Percentiles rank a stretch among this genome's conserved stretches.
phyloP scores from a whole-genome alignment of 2,888 invertebrate genomes.

The Phortica magna region DNA sequence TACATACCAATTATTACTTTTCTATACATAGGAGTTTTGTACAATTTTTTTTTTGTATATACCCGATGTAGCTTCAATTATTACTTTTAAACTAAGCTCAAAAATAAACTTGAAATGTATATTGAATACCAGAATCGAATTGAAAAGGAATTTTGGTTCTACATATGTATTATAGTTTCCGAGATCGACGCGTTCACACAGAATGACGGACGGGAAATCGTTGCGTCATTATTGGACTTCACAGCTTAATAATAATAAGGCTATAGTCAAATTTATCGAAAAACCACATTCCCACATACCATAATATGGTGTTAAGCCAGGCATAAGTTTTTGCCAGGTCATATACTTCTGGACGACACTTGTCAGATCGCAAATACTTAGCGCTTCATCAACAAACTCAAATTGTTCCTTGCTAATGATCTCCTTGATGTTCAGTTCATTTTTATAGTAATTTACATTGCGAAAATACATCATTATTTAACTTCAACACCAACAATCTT shows the following conservation, averaged over 20 bases:
- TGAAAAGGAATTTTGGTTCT: too few species aligned
- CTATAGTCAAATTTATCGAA: not conserved
- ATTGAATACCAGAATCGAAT: too few species aligned
- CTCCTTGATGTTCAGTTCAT: slow-evolving; percentile 62
- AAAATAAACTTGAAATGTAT: too few species aligned
- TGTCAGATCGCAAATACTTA: slow-evolving; percentile 93
- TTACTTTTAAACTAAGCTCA: too few species aligned
- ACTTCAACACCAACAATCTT: not conserved
- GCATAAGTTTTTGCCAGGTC: slow-evolving; percentile 90
- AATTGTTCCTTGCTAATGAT: slow-evolving; percentile 64
- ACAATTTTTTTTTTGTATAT: too few species aligned
- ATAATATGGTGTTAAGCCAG: slow-evolving; percentile 94
- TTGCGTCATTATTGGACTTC: slow-evolving; percentile 95
- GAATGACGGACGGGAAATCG: too few species aligned
- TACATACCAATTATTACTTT: too few species aligned
- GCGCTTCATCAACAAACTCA: slow-evolving; percentile 86
- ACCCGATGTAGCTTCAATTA: too few species aligned
- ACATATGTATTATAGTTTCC: too few species aligned
- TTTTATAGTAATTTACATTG: slow-evolving; percentile 62
- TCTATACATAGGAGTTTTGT: too few species aligned
- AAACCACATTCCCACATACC: slow-evolving; percentile 80
- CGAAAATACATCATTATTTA: slow-evolving; percentile 55
- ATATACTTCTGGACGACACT: slow-evolving; percentile 90
- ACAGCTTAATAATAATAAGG: slow-evolving; percentile 83
- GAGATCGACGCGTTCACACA: too few species aligned